Conservation (phyloP, 2,113 vertebrate species). For the Sapayoa aenigma region DNA sequence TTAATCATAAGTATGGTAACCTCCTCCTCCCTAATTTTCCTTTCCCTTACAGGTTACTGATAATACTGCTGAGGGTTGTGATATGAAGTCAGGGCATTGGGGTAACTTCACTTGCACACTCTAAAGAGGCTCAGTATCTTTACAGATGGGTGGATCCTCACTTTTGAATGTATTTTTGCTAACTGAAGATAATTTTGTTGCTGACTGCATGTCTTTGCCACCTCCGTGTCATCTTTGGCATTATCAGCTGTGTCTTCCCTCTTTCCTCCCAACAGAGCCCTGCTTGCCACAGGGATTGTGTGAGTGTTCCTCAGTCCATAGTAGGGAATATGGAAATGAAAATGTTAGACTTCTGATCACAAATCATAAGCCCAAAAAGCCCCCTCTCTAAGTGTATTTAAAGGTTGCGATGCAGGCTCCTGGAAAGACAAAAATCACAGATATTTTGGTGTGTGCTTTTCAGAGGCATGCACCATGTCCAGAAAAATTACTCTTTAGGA, state of each 20-base stretch:
- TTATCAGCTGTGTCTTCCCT: not conserved
- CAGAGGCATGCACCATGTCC: not conserved
- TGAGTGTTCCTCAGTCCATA: not conserved
- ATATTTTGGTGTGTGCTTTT: not conserved
- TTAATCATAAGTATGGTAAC: not conserved
- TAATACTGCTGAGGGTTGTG: not conserved
- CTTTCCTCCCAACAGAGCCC: not conserved
- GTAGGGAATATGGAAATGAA: not conserved
- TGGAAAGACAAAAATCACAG: not conserved
- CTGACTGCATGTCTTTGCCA: not conserved
- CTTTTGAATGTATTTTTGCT: not conserved
- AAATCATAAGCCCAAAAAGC: not conserved
- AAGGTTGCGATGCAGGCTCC: not conserved
- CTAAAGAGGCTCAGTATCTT: not conserved
- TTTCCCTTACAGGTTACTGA: not conserved
- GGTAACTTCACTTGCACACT: not conserved
- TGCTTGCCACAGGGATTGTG: not conserved
- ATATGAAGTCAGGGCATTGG: not conserved
- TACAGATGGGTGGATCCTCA: not conserved
- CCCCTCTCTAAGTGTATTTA: not conserved
- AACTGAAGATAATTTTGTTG: not conserved
- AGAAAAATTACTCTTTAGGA: slow-evolving; percentile 16
- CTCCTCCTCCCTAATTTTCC: not conserved
- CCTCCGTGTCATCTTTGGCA: not conserved
- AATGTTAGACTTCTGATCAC: not conserved